A percentile compares a stretch with the other conserved stretches of the same genome.
Evolutionary conservation across 2,888 invertebrate genomes (phyloP).

Genomic region (Brachynemurus nebulosus): DNA sequence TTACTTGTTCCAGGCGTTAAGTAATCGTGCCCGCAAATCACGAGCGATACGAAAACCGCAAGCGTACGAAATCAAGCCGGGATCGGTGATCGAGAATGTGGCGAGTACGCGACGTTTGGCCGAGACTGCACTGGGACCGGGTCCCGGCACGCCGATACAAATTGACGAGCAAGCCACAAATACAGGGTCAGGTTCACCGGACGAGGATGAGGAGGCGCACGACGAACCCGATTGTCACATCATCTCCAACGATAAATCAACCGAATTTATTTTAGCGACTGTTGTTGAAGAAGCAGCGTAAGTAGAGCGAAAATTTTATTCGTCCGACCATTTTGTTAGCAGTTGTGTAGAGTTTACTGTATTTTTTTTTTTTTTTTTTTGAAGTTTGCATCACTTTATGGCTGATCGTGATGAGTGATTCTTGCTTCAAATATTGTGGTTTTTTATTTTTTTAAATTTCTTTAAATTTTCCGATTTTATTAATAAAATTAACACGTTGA

Average conservation of each 20-base stretch:
- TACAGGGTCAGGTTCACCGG: slow-evolving; percentile 81
- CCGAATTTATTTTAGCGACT: slow-evolving; percentile 81
- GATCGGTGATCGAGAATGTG: slow-evolving; percentile 80
- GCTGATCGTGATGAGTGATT: too few species aligned
- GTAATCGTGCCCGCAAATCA: slow-evolving; percentile 70
- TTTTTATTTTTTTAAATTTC: too few species aligned
- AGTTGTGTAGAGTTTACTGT: too few species aligned
- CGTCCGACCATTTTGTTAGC: too few species aligned
- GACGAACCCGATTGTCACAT: slow-evolving; percentile 56
- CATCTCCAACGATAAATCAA: slow-evolving; percentile 81
- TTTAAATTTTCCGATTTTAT: too few species aligned
- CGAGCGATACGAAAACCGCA: slow-evolving; percentile 68
- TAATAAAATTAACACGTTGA: too few species aligned
- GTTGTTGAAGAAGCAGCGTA: slow-evolving; percentile 75
- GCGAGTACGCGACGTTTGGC: slow-evolving; percentile 68
- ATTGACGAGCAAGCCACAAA: slow-evolving; percentile 76
- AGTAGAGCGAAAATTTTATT: too few species aligned
- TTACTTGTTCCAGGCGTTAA: slow-evolving; percentile 52
- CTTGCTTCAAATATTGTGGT: too few species aligned
- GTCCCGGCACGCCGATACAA: slow-evolving; percentile 31
- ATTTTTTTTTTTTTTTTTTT: too few species aligned
- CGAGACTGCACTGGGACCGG: slow-evolving; percentile 57
- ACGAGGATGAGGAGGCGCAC: slow-evolving; percentile 58
- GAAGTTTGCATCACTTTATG: too few species aligned
- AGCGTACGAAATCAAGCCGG: slow-evolving; percentile 54